phyloP scores from a whole-genome alignment of 2,797 vertebrate species.

The Coregonus sp. region DNA sequence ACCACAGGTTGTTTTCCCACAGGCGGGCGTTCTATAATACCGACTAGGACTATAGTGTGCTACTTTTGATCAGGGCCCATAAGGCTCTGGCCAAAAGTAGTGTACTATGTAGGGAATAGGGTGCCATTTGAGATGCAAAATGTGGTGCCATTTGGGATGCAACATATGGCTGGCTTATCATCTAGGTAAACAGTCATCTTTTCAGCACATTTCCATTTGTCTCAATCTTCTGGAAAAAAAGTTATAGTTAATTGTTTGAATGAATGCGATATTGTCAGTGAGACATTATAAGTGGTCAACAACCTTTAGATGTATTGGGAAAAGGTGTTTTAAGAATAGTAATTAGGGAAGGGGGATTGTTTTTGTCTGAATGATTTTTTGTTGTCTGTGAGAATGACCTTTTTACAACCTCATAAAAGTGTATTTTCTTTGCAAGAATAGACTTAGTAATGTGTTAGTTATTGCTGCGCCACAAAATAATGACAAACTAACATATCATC shows the following conservation, averaged over 20 bases:
- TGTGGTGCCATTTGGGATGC: no score
- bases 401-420: slow-evolving; percentile 46
- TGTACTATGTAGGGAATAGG: background rate
- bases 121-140: no score
- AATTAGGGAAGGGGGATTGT: slow-evolving; percentile 41
- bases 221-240: slow-evolving; percentile 33
- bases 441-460: background rate
- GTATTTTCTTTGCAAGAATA: slow-evolving; percentile 2
- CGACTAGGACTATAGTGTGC: no score
- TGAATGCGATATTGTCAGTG: slow-evolving; percentile 51
- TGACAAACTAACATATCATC: no score
- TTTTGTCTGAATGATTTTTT: slow-evolving; percentile 9
- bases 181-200: slow-evolving; percentile 39
- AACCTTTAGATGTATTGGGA: slow-evolving; percentile 17
- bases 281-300: slow-evolving; percentile 12
- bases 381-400: slow-evolving; percentile 37
- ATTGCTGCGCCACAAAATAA: no score
- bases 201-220: slow-evolving; percentile 51
- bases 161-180: slow-evolving; percentile 14
- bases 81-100: background rate
- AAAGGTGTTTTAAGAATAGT: slow-evolving; percentile 32
- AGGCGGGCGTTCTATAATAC: no score
- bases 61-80: no score
- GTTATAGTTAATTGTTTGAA: slow-evolving; percentile 25
- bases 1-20: no score